Evolutionary conservation across 2,113 vertebrate genomes (phyloP), one percentile per base, ranked within the genome.

Genomic region (Hemicordylus capensis): DNA sequence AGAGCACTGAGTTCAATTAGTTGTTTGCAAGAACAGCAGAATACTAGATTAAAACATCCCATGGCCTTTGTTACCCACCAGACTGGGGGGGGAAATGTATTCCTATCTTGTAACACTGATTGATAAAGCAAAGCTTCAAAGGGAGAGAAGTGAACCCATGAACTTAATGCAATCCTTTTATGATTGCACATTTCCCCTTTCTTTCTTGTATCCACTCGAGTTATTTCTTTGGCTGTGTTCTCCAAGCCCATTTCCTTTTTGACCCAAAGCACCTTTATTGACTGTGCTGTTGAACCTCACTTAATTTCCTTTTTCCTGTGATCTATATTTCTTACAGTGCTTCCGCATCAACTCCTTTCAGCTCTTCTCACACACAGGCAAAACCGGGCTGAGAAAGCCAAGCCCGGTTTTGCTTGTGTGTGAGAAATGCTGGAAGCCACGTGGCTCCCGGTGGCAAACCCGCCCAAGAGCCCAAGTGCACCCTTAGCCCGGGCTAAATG

Each of bases 11-110:
- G 1, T 76, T 79, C 56, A 0, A 20, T 44, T 83, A 4, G 39
- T 78, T 54, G 7, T 42, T 70, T 85, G 31, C 80, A 83, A 85
- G 3, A 31, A 66, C 76, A 86, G n/a, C 69, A 91, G 75, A 91
- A 61, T 28, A 85, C 48, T 20, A 76, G 4, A 76, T 85, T 81
- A 77, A 73, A 73, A 37, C 84, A 85, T 80, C 28, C 26, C 37
- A 5, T 51, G 20, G 22, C 46, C 14, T 79, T 80, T 90, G 75
- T 88, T 64, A 51, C 6, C 70, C 37, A 31, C 28, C 81, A 46
- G 59, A 80, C n/a, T n/a, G n/a, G n/a, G n/a, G 54, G 8, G 19
- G 90, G 83, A 37, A 90, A 76, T 48, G 67, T 4, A 64, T 44
- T 51, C 2, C 56, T 87, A 7, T 69, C 37, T 11, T 24, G 22